Evolutionary conservation across 2,888 invertebrate genomes (phyloP).

Genomic region (Petrophora chlorosata): DNA sequence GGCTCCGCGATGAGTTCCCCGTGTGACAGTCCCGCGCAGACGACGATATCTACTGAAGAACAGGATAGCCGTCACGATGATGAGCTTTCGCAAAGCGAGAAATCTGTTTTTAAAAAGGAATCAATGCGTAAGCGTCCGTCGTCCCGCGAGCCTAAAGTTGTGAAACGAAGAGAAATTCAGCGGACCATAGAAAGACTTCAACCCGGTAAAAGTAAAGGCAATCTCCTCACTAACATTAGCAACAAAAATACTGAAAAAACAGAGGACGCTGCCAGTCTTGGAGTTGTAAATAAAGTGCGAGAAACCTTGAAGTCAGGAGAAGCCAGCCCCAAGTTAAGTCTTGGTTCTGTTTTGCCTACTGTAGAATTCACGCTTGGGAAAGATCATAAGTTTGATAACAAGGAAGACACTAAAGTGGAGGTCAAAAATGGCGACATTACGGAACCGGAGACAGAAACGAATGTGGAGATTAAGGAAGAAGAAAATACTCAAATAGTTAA

Average conservation of each 20-base stretch:
- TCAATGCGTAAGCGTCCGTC: conserved; percentile 75
- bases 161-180: conserved; percentile 88
- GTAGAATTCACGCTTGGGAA: conserved; percentile 87
- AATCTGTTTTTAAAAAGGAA: conserved; percentile 68
- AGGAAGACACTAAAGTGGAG: conserved; percentile 43
- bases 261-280: conserved; percentile 84
- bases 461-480: conserved; percentile 29
- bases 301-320: conserved; percentile 86
- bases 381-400: conserved; percentile 85
- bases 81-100: conserved; percentile 67
- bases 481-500: conserved; percentile 35
- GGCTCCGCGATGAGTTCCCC: conserved; percentile 90
- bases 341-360: conserved; percentile 92
- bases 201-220: conserved; percentile 94
- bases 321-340: conserved; percentile 90
- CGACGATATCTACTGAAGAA: conserved; percentile 86
- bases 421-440: conserved; percentile 22
- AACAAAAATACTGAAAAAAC: conserved; percentile 79
- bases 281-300: conserved; percentile 82
- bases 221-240: conserved; percentile 88
- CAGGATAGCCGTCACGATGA: conserved; percentile 75
- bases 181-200: conserved; percentile 93
- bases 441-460: conserved; percentile 38
- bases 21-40: conserved; percentile 89
- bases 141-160: conserved; percentile 68